These are phyloP conservation scores for Paguma larvata DNA, from an alignment of 2,797 vertebrate genomes.

Conservation along the genomic window DNA sequence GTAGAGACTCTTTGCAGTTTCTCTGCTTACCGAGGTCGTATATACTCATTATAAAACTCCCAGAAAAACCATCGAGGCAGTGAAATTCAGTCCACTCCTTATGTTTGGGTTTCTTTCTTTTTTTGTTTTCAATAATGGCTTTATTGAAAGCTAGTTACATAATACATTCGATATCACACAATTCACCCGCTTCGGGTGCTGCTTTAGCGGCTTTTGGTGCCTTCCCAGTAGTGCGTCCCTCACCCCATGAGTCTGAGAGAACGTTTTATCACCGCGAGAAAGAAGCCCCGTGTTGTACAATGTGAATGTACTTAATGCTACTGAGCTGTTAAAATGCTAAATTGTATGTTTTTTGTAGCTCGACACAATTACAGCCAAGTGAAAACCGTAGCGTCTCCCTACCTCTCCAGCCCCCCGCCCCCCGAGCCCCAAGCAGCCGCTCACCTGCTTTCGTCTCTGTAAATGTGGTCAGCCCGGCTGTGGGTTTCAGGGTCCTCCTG, in stretches of 20 bases:
- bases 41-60: background rate
- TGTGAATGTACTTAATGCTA: background rate
- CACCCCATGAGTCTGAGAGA: background rate
- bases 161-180: background rate
- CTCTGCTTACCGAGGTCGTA: background rate
- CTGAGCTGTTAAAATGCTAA: background rate
- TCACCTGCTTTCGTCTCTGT: background rate
- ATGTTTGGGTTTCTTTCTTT: background rate
- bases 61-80: background rate
- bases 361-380: too few species aligned
- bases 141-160: background rate
- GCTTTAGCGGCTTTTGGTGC: accelerated
- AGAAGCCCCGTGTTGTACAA: background rate
- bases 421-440: background rate
- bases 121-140: background rate
- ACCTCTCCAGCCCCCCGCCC: background rate
- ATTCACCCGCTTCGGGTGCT: background rate
- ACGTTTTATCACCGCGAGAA: background rate
- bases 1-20: background rate
- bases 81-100: background rate
- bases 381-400: background rate
- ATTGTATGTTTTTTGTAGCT: background rate
- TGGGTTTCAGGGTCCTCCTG: background rate
- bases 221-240: background rate
- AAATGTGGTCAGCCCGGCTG: background rate